These are phyloP conservation scores for Baccha elongata DNA, from an alignment of 2,888 invertebrate species.

Conservation along the genomic window DNA sequence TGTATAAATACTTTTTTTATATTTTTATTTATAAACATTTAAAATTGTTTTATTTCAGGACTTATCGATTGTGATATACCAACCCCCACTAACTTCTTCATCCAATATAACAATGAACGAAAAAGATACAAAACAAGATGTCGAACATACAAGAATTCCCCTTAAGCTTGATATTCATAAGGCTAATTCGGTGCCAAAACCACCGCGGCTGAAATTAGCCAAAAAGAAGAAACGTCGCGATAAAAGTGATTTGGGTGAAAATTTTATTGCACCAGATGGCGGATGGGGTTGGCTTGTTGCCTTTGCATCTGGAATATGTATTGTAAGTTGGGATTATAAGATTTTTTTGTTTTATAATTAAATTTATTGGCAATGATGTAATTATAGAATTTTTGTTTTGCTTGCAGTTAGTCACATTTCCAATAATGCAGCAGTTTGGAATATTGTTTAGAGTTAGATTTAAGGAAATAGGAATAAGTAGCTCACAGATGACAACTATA, in stretches of 20 bases:
- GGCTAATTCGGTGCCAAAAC: constrained; percentile 52
- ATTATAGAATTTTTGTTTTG: constrained; percentile 58
- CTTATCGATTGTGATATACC: constrained; percentile 28
- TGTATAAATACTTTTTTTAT: no score
- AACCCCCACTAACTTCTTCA: no score
- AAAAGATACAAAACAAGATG: constrained; percentile 44
- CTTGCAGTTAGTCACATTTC: constrained; percentile 86
- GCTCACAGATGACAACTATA: constrained; percentile 87
- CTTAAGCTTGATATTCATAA: constrained; percentile 63
- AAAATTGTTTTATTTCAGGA: constrained; percentile 19
- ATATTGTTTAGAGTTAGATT: constrained; percentile 87
- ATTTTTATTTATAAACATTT: no score
- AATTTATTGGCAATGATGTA: constrained; percentile 17
- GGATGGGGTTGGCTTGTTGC: constrained; percentile 90
- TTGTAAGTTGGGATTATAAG: constrained; percentile 84
- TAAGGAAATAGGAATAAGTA: constrained; percentile 84
- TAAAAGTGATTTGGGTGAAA: constrained; percentile 82
- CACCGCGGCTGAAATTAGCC: constrained; percentile 19
- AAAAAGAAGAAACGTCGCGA: constrained; percentile 79
- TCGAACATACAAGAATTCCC: constrained; percentile 37
- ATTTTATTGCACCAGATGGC: constrained; percentile 88
- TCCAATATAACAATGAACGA: constrained; percentile 53
- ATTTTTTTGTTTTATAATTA: background rate
- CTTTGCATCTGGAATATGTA: constrained; percentile 87
- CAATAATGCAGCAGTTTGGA: constrained; percentile 88